phyloP scores from a whole-genome alignment of 2,113 vertebrate species.

The Syngnathoides biaculeatus region DNA sequence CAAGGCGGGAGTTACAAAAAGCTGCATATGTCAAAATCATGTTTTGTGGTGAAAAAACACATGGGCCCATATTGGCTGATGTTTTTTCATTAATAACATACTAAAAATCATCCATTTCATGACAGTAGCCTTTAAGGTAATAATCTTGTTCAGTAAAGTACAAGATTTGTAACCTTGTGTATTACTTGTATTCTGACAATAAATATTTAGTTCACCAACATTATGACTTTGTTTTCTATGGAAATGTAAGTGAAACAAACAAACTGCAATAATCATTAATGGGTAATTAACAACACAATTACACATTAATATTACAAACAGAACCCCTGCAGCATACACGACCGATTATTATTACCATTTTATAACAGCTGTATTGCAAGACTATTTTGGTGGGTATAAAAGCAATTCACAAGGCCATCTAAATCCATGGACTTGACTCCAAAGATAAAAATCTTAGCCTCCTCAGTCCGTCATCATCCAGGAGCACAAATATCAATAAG shows the following conservation, averaged over 20 bases:
- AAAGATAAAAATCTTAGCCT: background rate
- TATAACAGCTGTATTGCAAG: background rate
- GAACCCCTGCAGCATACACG: background rate
- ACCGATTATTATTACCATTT: background rate
- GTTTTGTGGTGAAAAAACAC: too few species aligned
- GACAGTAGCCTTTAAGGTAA: too few species aligned
- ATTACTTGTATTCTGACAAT: too few species aligned
- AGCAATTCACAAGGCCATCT: background rate
- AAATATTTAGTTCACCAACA: too few species aligned
- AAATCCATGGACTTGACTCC: background rate
- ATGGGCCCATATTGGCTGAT: too few species aligned
- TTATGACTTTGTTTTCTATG: background rate
- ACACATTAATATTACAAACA: too few species aligned
- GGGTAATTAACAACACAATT: background rate
- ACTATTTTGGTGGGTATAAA: background rate
- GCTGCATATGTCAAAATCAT: too few species aligned
- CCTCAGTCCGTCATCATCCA: background rate
- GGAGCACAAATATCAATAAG: background rate
- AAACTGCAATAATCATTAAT: background rate
- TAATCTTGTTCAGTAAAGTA: too few species aligned
- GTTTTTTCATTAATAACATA: too few species aligned
- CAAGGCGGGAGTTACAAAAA: too few species aligned
- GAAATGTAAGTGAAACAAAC: background rate
- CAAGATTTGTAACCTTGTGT: too few species aligned
- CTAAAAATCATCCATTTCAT: too few species aligned